Base-by-base conservation (phyloP, 2,888 invertebrate genomes). In the Trimorus sp. region DNA sequence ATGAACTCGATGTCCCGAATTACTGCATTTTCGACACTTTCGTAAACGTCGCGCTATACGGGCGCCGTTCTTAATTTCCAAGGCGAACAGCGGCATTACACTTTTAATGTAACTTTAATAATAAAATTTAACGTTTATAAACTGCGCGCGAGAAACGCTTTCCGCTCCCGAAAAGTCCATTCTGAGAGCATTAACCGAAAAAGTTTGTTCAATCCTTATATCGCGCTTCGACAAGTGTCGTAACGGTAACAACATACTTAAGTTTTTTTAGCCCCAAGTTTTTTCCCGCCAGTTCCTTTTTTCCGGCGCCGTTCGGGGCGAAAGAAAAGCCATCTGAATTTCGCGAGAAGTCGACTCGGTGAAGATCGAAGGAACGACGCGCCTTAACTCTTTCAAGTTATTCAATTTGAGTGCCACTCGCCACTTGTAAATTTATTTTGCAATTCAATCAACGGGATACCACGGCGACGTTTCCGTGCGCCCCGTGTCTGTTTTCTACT, bases 391-490 rank as follows among this genome's bases (percentile, higher is more conserved):
- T 84, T 84, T 85, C 78, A 86, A 87, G 84, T 87, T 86, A 86
- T 87, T 87, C 87, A 86, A 86, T 86, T 87, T 84, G 84, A 82
- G 80, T 79, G 69, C 40, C 79, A 84, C 85, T 85, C 84, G 85
- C 85, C 86, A 84, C 85, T 86, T 86, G 86, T 85, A 86, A 86
- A 86, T 86, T 86, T 86, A 87, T 86, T 87, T 86, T 85, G 85
- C 86, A 85, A 87, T 87, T 87, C 86, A 86, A 87, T 87, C 86
- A 86, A 85, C 40, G 11, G 40, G 26, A 48, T 56, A 74, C 53
- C 45, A 51, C 48, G 73, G 69, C 82, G 71, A 71, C 82, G 58
- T 77, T 71, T 80, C 73, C 82, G 76, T 68, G 42, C 12, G 45
- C 80, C 79, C 51, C 53, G 69, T 16, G 59, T 59, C 65, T 66